These are phyloP conservation scores for Flexamia atlantica DNA, from an alignment of 2,888 invertebrate species.

Conservation along the genomic window DNA sequence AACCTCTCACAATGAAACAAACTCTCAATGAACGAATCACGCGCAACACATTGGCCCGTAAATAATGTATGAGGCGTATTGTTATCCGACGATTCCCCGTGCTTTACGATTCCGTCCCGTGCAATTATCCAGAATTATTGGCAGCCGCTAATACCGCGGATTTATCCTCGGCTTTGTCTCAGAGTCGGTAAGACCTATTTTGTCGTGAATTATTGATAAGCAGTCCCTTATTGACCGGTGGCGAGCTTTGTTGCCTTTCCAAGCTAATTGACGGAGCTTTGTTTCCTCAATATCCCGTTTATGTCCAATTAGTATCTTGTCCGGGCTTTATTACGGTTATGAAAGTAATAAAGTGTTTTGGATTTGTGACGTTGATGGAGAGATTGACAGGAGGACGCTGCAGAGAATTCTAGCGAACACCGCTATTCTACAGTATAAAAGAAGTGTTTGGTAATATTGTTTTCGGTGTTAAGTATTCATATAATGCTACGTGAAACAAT, in stretches of 20 bases:
- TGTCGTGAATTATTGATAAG: constrained; percentile 36
- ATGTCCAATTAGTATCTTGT: constrained; percentile 10
- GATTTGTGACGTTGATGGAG: background rate
- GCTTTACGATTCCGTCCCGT: constrained; percentile 15
- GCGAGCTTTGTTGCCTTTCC: background rate
- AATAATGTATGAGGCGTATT: constrained; percentile 57
- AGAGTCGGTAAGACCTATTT: background rate
- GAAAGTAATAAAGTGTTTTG: constrained; percentile 7
- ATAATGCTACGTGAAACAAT: no score
- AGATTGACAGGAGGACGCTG: background rate
- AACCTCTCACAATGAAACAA: constrained; percentile 13
- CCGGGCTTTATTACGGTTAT: constrained; percentile 22
- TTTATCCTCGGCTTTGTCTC: constrained; percentile 42
- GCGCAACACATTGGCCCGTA: constrained; percentile 49
- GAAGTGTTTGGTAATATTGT: no score
- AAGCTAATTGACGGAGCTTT: constrained; percentile 23
- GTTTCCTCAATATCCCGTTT: background rate
- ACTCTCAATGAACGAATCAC: constrained; percentile 22
- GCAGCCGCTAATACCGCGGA: constrained; percentile 23
- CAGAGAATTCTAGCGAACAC: no score
- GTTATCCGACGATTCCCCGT: constrained; percentile 42
- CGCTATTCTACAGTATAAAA: no score
- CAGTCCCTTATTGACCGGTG: background rate
- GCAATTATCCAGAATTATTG: constrained; percentile 58
- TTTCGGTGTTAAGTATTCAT: no score